Evolutionary conservation across 2,888 invertebrate species (phyloP).

Genomic region (Acrocyrtus sp.): DNA sequence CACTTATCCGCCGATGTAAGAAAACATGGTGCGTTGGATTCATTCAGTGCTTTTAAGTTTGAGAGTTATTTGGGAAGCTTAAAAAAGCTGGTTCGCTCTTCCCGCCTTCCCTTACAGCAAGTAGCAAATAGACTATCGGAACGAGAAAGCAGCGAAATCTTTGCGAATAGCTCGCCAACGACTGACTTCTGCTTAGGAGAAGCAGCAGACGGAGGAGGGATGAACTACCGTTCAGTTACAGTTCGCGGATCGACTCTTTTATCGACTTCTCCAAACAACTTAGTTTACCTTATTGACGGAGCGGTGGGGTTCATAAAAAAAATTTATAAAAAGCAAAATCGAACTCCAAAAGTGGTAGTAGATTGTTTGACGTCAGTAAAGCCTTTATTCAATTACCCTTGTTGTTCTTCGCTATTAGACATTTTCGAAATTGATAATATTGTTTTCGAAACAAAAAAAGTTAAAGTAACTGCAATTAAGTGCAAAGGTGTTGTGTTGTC

Average conservation of each 20-base stretch:
- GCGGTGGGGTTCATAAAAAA: not conserved
- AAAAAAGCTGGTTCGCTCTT: constrained; percentile 16
- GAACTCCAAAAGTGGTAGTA: not conserved
- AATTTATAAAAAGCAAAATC: not conserved
- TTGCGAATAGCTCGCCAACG: not conserved
- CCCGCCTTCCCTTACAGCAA: constrained; percentile 28
- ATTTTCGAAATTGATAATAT: not conserved
- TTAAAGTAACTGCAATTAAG: not conserved
- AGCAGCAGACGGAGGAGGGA: not conserved
- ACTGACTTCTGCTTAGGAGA: not conserved
- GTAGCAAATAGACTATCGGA: constrained; percentile 17
- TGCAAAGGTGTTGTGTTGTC: not conserved
- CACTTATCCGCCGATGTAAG: constrained; percentile 62
- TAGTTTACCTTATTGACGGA: not conserved
- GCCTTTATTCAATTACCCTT: not conserved
- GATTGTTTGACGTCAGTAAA: not conserved
- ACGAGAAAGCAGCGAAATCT: not conserved
- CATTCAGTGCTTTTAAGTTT: constrained; percentile 60
- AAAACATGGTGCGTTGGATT: constrained; percentile 58
- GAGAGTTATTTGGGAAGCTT: constrained; percentile 59
- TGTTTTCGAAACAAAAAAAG: not conserved
- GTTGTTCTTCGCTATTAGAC: not conserved
- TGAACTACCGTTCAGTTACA: not conserved
- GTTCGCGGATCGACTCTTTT: not conserved
- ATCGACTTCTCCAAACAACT: not conserved